Percentiles rank a stretch among this genome's conserved stretches.
Conservation (phyloP, 37 sponge, comb jelly and placozoan species). For the Amphimedon queenslandica region DNA sequence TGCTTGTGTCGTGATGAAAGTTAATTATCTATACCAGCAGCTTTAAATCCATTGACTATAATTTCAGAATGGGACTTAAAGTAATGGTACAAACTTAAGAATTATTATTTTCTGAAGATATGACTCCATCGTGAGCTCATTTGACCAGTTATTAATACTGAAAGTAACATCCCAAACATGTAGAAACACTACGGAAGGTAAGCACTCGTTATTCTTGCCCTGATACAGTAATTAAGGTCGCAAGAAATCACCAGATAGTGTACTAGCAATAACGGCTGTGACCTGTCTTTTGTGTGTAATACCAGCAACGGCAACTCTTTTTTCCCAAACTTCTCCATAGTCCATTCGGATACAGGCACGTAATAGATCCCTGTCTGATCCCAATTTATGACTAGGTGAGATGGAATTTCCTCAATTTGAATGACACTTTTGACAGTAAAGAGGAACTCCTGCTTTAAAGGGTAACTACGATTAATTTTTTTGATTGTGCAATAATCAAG, state of each 20-base stretch:
- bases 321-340: constrained; percentile 24
- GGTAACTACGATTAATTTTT: no score
- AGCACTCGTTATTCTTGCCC: constrained; percentile 23
- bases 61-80: not conserved
- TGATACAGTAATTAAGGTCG: constrained; percentile 28
- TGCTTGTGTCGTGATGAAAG: no score
- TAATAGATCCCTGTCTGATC: constrained; percentile 33
- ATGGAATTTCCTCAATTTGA: constrained; percentile 63
- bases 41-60: not conserved
- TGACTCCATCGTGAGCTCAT: constrained; percentile 19
- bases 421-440: constrained; percentile 35
- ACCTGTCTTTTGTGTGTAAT: constrained; percentile 33
- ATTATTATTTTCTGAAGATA: constrained; percentile 17
- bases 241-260: constrained; percentile 30
- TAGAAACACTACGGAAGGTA: constrained; percentile 25
- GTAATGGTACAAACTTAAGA: constrained; percentile 1
- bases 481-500: no score
- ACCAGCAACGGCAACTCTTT: constrained; percentile 18
- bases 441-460: constrained; percentile 41
- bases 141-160: constrained; percentile 48
- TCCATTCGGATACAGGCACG: constrained; percentile 40
- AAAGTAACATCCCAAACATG: constrained; percentile 25
- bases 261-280: constrained; percentile 36
- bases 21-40: not conserved
- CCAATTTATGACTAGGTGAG: constrained; percentile 35